Conservation (phyloP, 2,888 invertebrate genomes). For the Athrips mouffetella region DNA sequence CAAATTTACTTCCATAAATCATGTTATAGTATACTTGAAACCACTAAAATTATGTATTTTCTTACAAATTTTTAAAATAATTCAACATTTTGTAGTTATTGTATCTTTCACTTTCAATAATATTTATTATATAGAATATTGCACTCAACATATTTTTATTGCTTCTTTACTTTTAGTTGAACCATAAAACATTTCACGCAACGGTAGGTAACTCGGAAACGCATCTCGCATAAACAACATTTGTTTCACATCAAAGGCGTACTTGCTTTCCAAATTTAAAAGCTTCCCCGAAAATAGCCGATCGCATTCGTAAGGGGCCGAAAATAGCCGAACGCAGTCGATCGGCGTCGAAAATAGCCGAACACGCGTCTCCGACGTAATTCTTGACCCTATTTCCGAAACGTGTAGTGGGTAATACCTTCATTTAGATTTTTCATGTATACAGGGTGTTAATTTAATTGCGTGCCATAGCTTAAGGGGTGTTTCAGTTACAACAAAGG, state of each 20-base stretch:
- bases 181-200: constrained; percentile 17
- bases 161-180: background rate
- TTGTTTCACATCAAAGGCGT: constrained; percentile 64
- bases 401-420: constrained; percentile 43
- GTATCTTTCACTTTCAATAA: too few species aligned
- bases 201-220: constrained; percentile 18
- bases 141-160: too few species aligned
- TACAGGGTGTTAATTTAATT: background rate
- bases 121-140: too few species aligned
- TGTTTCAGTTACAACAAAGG: too few species aligned
- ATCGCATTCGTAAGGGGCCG: constrained; percentile 21
- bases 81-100: too few species aligned
- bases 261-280: constrained; percentile 61
- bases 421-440: background rate
- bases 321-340: constrained; percentile 56
- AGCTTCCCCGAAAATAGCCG: constrained; percentile 41
- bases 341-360: constrained; percentile 56
- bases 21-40: too few species aligned
- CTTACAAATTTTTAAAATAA: too few species aligned
- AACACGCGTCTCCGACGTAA: constrained; percentile 60
- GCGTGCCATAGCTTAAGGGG: background rate
- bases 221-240: constrained; percentile 46
- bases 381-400: constrained; percentile 74
- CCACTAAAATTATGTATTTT: too few species aligned
- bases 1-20: too few species aligned